Conservation (phyloP, 2,888 invertebrate species). For the Hypsopygia costalis region DNA sequence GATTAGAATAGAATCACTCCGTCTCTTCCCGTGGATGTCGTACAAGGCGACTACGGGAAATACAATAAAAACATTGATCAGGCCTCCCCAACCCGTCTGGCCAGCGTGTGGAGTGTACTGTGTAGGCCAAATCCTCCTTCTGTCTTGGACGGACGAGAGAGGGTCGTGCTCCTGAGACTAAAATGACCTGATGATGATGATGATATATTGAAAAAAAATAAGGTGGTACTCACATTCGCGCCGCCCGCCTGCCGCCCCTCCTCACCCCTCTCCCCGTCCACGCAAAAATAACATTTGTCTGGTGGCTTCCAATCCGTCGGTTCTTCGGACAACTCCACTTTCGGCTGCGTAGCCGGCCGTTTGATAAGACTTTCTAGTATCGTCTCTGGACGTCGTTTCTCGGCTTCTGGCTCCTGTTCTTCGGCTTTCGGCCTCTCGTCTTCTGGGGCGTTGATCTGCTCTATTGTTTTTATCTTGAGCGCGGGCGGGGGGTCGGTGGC, state of each 20-base stretch:
- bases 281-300: constrained; percentile 92
- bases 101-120: too few relatives aligned
- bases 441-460: constrained; percentile 71
- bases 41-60: too few relatives aligned
- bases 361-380: constrained; percentile 78
- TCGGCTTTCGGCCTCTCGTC: constrained; percentile 40
- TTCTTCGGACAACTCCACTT: constrained; percentile 60
- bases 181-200: too few relatives aligned
- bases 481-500: constrained; percentile 70
- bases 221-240: constrained; percentile 38
- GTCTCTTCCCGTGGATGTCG: too few relatives aligned
- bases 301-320: constrained; percentile 90
- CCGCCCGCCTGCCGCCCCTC: constrained; percentile 36
- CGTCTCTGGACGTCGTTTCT: constrained; percentile 55
- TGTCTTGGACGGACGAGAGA: too few relatives aligned
- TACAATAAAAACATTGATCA: too few relatives aligned
- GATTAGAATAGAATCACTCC: too few relatives aligned
- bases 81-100: too few relatives aligned
- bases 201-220: too few relatives aligned
- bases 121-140: too few relatives aligned
- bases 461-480: constrained; percentile 76
- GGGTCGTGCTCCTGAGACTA: too few relatives aligned
- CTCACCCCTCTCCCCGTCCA: constrained; percentile 49
- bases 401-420: constrained; percentile 13
- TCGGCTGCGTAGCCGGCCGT: constrained; percentile 69